These are phyloP conservation scores for Aromia moschata DNA, from an alignment of 2,888 invertebrate species.

Conservation along the genomic window DNA sequence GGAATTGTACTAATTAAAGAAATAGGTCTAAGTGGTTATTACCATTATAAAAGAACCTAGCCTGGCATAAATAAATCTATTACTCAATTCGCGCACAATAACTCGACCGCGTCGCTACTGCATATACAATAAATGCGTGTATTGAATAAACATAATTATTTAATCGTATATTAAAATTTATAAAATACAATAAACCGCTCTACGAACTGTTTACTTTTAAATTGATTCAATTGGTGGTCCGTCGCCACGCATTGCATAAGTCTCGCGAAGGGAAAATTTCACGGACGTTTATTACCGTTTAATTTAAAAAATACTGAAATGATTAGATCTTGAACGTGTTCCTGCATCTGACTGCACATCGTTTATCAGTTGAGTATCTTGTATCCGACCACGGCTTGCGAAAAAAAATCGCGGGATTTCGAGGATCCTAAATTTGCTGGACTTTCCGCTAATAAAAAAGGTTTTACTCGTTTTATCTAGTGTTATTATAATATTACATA, in stretches of 20 bases:
- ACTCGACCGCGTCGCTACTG: constrained; percentile 29
- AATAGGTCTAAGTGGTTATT: constrained; percentile 50
- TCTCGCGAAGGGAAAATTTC: neutral
- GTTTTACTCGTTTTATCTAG: no score
- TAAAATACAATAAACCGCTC: constrained; percentile 22
- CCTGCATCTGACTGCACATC: no score
- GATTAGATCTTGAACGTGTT: no score
- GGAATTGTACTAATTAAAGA: constrained; percentile 55
- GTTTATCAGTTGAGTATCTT: no score
- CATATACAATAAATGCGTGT: constrained; percentile 37
- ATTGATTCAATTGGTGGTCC: constrained; percentile 18
- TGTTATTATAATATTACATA: no score
- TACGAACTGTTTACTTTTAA: constrained; percentile 14
- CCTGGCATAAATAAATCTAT: constrained; percentile 44
- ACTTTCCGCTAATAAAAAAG: no score
- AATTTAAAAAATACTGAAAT: neutral
- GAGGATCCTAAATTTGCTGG: no score
- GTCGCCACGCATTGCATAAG: constrained; percentile 11
- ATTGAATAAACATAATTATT: constrained; percentile 35
- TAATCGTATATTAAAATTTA: constrained; percentile 36
- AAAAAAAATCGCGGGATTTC: no score
- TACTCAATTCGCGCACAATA: constrained; percentile 44
- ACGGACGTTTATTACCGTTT: neutral
- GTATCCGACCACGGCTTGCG: no score
- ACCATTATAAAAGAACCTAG: constrained; percentile 47